Percentiles rank a stretch among this genome's conserved stretches.
Evolutionary conservation across 2,113 vertebrate genomes (phyloP).

Genomic region (Naja naja): DNA sequence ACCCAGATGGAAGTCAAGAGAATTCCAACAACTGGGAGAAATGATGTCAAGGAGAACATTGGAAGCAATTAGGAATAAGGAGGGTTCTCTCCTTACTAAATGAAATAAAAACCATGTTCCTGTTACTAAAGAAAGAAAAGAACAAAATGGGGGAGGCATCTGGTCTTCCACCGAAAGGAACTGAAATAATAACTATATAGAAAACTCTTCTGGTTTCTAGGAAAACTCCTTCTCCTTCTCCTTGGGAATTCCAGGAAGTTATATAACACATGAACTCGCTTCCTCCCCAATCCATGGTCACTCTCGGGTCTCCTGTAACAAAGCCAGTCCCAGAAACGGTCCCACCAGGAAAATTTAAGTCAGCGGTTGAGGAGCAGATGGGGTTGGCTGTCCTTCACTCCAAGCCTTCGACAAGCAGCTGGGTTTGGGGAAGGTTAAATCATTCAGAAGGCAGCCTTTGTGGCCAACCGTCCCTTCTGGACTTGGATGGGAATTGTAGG

Average conservation of each 20-base stretch:
- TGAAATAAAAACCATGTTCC: constrained; percentile 68
- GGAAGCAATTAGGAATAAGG: constrained; percentile 62
- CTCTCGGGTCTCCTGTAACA: constrained; percentile 44
- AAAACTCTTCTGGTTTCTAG: constrained; percentile 75
- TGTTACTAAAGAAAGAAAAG: constrained; percentile 72
- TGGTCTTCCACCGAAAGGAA: constrained; percentile 63
- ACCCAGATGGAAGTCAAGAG: background rate
- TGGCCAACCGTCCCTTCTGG: constrained; percentile 41
- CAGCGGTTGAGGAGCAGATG: constrained; percentile 61
- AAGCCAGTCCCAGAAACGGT: constrained; percentile 56
- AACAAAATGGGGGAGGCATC: constrained; percentile 68
- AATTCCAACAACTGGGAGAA: background rate
- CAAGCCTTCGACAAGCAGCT: constrained; percentile 70
- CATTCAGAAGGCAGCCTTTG: constrained; percentile 60
- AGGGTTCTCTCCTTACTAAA: constrained; percentile 57
- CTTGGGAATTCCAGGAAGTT: constrained; percentile 58
- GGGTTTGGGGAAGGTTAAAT: constrained; percentile 69
- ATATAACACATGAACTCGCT: constrained; percentile 65
- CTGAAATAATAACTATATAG: constrained; percentile 63
- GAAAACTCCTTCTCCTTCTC: constrained; percentile 68
- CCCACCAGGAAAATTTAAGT: constrained; percentile 71
- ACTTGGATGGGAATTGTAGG: constrained; percentile 68
- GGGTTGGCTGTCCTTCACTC: constrained; percentile 68
- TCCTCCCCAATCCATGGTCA: constrained; percentile 47
- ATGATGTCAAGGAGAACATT: constrained; percentile 56